These are phyloP conservation scores for Rhaphigaster nebulosa DNA, from an alignment of 2,888 invertebrate genomes.

Conservation along the genomic window DNA sequence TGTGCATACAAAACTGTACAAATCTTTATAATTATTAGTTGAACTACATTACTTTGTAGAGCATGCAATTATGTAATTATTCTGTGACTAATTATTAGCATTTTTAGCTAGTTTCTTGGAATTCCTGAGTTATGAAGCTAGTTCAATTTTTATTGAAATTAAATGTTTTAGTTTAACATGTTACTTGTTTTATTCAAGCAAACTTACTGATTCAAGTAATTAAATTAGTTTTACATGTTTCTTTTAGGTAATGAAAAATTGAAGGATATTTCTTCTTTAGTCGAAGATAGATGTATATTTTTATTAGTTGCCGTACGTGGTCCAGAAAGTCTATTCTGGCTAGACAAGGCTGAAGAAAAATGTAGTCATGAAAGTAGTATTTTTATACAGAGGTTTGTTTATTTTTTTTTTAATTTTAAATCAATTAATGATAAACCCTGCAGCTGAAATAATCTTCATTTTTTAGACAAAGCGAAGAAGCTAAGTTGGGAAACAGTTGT, in stretches of 20 bases:
- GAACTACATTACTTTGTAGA: too few relatives aligned
- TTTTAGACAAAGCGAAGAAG: conserved; percentile 56
- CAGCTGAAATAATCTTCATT: neutral
- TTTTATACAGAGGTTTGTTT: conserved; percentile 58
- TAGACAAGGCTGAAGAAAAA: conserved; percentile 62
- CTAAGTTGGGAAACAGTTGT: conserved; percentile 55
- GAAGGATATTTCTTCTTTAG: conserved; percentile 57
- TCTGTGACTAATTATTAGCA: too few relatives aligned
- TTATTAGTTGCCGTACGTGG: conserved; percentile 62
- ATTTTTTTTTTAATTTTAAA: neutral
- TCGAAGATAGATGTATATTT: conserved; percentile 63
- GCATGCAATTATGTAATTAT: too few relatives aligned
- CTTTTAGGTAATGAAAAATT: conserved; percentile 59
- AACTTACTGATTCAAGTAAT: neutral
- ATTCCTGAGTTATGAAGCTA: too few relatives aligned
- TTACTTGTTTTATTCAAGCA: neutral
- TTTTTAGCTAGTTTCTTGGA: too few relatives aligned
- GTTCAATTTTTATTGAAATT: neutral
- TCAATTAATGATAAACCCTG: neutral
- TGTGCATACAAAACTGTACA: too few relatives aligned
- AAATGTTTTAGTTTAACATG: neutral
- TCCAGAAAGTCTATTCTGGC: conserved; percentile 58
- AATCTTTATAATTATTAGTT: too few relatives aligned
- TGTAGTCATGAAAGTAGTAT: conserved; percentile 58
- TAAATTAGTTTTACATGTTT: conserved; percentile 32